Conservation (phyloP, 30 jellyfish, hydroid and myxozoan genomes). For the Euphysa ruthae region DNA sequence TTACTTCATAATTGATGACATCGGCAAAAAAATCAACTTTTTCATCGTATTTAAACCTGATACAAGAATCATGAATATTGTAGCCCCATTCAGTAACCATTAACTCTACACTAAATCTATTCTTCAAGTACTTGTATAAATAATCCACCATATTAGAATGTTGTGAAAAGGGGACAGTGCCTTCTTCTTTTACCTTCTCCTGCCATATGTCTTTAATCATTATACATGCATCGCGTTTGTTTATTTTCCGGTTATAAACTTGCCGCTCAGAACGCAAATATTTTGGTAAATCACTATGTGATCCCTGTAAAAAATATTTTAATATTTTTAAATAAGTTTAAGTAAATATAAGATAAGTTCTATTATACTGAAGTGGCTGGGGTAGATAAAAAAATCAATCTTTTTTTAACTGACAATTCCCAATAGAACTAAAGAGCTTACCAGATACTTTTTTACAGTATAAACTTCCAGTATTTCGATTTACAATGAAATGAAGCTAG, state of each 20-base stretch:
- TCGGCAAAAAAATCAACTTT: conserved; percentile 39
- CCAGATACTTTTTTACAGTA: no score
- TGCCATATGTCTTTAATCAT: conserved; percentile 77
- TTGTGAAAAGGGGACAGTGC: conserved; percentile 5
- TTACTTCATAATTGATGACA: conserved; percentile 57
- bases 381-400: no score
- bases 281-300: conserved; percentile 30
- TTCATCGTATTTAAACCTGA: conserved; percentile 56
- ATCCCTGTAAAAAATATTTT: not conserved
- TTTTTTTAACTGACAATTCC: no score
- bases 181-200: conserved; percentile 38
- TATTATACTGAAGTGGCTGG: no score
- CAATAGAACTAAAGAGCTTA: no score
- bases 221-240: conserved; percentile 56
- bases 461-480: no score
- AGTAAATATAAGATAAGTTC: no score
- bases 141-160: conserved; percentile 36
- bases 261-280: conserved; percentile 66
- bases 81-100: conserved; percentile 86
- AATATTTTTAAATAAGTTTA: not conserved
- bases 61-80: conserved; percentile 79
- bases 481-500: no score
- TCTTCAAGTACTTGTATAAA: conserved; percentile 26
- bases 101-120: conserved; percentile 44
- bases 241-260: conserved; percentile 55